Evolutionary conservation across 2,797 vertebrate genomes (phyloP).

Genomic region (Lutjanus campechanus): DNA sequence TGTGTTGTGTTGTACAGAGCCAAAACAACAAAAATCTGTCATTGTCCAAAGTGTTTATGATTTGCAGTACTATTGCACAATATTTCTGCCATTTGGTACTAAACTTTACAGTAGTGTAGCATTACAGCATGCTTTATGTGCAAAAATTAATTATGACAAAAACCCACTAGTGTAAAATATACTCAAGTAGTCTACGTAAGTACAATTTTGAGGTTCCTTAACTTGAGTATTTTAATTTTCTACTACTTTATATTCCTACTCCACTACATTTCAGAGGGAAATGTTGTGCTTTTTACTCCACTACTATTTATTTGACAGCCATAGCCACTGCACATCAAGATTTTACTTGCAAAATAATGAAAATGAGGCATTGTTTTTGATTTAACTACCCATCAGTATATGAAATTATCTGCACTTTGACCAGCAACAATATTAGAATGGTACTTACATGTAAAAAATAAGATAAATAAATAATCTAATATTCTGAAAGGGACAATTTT

Average conservation of each 20-base stretch:
- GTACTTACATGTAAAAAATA: background rate
- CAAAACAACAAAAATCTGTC: background rate
- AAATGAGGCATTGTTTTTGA: background rate
- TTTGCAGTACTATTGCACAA: background rate
- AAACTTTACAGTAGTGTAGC: background rate
- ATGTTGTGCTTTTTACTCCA: background rate
- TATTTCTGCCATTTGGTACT: background rate
- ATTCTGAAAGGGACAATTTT: background rate
- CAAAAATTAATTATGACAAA: background rate
- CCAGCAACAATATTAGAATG: background rate
- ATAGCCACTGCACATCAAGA: background rate
- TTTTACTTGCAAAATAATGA: background rate
- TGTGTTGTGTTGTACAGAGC: background rate
- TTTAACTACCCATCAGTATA: background rate
- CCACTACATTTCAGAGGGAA: background rate
- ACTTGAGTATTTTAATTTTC: background rate
- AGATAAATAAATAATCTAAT: background rate
- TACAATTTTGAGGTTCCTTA: background rate
- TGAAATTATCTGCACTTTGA: background rate
- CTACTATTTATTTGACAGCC: background rate
- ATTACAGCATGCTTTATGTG: background rate
- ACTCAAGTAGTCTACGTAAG: too few relatives aligned
- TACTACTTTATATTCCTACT: background rate
- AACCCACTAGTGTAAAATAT: background rate
- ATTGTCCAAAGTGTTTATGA: background rate